Conservation (phyloP, 2,113 vertebrate species). For the Sinocyclocheilus grahami region DNA sequence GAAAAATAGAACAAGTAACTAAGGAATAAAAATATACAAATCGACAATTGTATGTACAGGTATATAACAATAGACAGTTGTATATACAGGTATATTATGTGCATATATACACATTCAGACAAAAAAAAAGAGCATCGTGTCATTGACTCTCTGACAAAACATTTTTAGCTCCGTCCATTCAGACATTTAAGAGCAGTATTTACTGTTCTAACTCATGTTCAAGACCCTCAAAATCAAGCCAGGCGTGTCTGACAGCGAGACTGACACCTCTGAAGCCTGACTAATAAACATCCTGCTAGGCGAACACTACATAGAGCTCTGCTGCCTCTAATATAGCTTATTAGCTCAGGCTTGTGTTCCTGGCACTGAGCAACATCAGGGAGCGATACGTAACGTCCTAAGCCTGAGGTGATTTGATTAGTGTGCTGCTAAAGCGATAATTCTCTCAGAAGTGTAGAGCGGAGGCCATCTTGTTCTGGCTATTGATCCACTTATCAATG, state of each 20-base stretch:
- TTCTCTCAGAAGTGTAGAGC: conserved; percentile 57
- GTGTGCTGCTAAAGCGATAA: conserved; percentile 66
- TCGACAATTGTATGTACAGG: too few species aligned
- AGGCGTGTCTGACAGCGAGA: not conserved
- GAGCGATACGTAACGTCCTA: conserved; percentile 65
- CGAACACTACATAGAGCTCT: conserved; percentile 44
- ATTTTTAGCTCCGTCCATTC: not conserved
- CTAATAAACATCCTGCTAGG: conserved; percentile 57
- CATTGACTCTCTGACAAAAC: not conserved
- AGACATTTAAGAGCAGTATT: not conserved
- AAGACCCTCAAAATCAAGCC: not conserved
- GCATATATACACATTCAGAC: not conserved
- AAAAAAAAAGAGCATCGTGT: not conserved
- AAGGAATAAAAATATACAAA: too few species aligned
- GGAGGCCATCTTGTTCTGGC: conserved; percentile 61
- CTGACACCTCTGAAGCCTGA: conserved; percentile 36
- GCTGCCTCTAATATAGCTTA: conserved; percentile 69
- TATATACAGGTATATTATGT: too few species aligned
- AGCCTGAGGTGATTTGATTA: conserved; percentile 73
- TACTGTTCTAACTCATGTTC: not conserved
- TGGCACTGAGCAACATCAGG: conserved; percentile 62
- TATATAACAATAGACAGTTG: too few species aligned
- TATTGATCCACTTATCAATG: conserved; percentile 74
- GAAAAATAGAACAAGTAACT: too few species aligned
- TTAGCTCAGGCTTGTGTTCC: conserved; percentile 72